Evolutionary conservation across 2,888 invertebrate genomes (phyloP).

Genomic region (Oscheius onirici): DNA sequence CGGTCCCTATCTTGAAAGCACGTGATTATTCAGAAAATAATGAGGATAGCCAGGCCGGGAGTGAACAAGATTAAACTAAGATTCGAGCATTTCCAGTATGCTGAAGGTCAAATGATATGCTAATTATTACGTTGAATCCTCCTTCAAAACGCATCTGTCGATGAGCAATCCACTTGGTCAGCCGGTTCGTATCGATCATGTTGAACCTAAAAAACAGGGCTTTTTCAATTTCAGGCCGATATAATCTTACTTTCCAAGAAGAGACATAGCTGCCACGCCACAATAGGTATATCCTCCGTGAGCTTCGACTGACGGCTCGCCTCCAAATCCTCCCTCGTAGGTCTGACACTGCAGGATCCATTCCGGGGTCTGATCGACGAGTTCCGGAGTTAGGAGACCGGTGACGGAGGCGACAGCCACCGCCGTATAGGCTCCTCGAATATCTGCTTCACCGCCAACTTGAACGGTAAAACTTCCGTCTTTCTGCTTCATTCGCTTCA

Average conservation of each 20-base stretch:
- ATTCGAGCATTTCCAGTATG: too few relatives aligned
- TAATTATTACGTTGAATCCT: constrained; percentile 83
- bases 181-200: constrained; percentile 44
- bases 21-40: too few relatives aligned
- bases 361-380: constrained; percentile 87
- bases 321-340: constrained; percentile 97
- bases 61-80: too few relatives aligned
- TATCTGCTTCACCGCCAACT: constrained; percentile 82
- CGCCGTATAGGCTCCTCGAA: constrained; percentile 88
- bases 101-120: too few relatives aligned
- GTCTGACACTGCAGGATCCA: constrained; percentile 96
- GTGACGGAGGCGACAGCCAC: constrained; percentile 87
- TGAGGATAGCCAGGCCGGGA: too few relatives aligned
- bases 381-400: constrained; percentile 79
- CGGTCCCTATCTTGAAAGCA: too few relatives aligned
- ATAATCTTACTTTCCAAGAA: constrained; percentile 77
- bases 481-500: constrained; percentile 81
- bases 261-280: constrained; percentile 87
- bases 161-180: constrained; percentile 80
- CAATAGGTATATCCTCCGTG: constrained; percentile 99
- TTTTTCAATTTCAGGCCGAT: too few relatives aligned
- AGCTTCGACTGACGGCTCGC: constrained; percentile 92
- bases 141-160: constrained; percentile 94
- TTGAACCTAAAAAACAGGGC: constrained; percentile 38
- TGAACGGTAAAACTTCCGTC: constrained; percentile 94